phyloP scores from a whole-genome alignment of 2,797 vertebrate species.

The Steatocranus sp. region DNA sequence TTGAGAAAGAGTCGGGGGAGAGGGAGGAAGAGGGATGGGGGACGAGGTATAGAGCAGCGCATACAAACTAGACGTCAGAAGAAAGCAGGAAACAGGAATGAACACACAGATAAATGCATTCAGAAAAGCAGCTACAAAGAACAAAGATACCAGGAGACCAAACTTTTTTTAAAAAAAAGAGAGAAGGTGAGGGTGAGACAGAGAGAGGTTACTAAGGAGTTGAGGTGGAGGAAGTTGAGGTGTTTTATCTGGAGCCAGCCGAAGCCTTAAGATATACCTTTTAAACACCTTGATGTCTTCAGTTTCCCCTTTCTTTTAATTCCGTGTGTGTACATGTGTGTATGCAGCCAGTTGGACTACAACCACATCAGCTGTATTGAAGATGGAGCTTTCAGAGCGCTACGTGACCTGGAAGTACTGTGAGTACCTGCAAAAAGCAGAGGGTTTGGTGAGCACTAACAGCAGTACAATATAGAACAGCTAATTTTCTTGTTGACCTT shows the following conservation, averaged over 20 bases:
- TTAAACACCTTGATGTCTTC: neutral
- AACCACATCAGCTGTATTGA: constrained; percentile 99
- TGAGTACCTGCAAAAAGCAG: constrained; percentile 76
- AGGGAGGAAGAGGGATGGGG: neutral
- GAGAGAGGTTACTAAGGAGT: neutral
- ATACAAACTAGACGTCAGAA: constrained; percentile 71
- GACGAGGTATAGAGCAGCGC: constrained; percentile 60
- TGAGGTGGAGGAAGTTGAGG: neutral
- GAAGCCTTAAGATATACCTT: neutral
- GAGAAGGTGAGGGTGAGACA: constrained; percentile 5
- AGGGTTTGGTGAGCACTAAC: neutral
- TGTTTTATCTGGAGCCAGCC: constrained; percentile 1
- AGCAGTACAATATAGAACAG: neutral
- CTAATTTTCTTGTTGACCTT: constrained; percentile 37
- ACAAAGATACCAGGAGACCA: constrained; percentile 30
- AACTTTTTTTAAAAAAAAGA: neutral
- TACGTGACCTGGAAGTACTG: constrained; percentile 99
- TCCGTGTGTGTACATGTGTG: constrained; percentile 3
- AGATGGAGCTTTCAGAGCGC: constrained; percentile 93
- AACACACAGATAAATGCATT: constrained; percentile 25
- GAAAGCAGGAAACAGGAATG: constrained; percentile 63
- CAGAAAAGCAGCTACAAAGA: constrained; percentile 32
- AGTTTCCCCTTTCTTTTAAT: neutral
- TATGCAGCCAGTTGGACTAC: constrained; percentile 96
- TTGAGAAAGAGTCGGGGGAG: constrained; percentile 46